A percentile compares a stretch with the other conserved stretches of the same genome.
These are phyloP conservation scores for Amphiprion percula DNA, from an alignment of 2,113 vertebrate species.

Conservation along the genomic window DNA sequence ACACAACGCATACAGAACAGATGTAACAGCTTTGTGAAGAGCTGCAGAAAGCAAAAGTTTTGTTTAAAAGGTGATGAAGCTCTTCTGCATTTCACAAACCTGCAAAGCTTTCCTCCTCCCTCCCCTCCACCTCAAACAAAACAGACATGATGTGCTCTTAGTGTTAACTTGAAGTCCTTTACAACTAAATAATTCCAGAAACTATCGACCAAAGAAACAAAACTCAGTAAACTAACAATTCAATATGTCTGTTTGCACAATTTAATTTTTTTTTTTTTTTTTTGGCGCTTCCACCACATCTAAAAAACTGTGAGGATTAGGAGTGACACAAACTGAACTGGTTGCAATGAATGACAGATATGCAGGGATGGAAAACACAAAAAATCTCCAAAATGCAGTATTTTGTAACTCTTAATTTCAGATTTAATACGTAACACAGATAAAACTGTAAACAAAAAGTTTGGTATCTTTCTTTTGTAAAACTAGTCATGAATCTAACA, in stretches of 20 bases:
- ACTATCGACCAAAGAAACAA: neutral
- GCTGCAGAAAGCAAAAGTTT: neutral
- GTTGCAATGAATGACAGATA: neutral
- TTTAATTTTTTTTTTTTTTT: neutral
- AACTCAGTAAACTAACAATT: neutral
- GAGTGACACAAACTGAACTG: neutral
- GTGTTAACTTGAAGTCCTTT: conserved; percentile 4
- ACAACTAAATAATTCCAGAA: neutral
- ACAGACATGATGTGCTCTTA: neutral
- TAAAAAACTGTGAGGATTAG: neutral
- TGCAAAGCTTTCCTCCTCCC: neutral
- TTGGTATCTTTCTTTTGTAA: no score
- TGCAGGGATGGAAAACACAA: no score
- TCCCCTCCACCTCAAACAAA: neutral
- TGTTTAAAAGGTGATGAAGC: conserved; percentile 1
- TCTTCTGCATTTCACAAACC: neutral
- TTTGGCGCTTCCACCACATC: neutral
- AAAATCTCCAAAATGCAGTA: neutral
- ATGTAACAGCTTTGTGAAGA: conserved; percentile 1
- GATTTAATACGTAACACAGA: neutral
- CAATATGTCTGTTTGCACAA: neutral
- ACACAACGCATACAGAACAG: conserved; percentile 21
- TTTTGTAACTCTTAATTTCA: neutral
- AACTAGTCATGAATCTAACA: no score
- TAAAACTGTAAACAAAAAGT: neutral